phyloP scores from a whole-genome alignment of 2,797 vertebrate species.

The Urocyon cinereoargenteus region DNA sequence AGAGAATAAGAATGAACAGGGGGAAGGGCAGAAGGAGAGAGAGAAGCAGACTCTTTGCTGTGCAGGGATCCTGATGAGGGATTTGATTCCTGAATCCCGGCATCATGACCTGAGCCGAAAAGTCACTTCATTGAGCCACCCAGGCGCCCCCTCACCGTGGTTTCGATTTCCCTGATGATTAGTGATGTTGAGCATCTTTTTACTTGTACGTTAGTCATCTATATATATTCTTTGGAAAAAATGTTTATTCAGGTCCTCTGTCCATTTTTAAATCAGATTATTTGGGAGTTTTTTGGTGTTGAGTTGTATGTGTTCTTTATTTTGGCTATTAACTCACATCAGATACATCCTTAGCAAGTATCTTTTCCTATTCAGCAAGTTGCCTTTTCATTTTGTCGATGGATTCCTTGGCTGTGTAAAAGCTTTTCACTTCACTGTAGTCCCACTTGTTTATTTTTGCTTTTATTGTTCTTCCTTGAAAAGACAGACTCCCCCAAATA shows the following conservation, averaged over 20 bases:
- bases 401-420: background rate
- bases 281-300: background rate
- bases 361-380: background rate
- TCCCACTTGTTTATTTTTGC: background rate
- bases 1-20: background rate
- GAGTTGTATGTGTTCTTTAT: background rate
- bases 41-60: background rate
- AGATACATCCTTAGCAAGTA: background rate
- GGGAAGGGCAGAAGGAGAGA: background rate
- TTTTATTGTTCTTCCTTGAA: background rate
- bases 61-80: background rate
- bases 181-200: background rate
- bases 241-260: background rate
- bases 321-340: background rate
- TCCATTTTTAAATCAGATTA: background rate
- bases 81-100: background rate
- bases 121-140: background rate
- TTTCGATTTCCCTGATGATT: background rate
- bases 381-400: background rate
- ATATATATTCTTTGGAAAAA: background rate
- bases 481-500: background rate
- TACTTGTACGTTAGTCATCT: background rate
- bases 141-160: background rate
- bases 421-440: background rate
- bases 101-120: background rate